Evolutionary conservation across 2,113 vertebrate species (phyloP).

Genomic region (Malaclemys terrapin): DNA sequence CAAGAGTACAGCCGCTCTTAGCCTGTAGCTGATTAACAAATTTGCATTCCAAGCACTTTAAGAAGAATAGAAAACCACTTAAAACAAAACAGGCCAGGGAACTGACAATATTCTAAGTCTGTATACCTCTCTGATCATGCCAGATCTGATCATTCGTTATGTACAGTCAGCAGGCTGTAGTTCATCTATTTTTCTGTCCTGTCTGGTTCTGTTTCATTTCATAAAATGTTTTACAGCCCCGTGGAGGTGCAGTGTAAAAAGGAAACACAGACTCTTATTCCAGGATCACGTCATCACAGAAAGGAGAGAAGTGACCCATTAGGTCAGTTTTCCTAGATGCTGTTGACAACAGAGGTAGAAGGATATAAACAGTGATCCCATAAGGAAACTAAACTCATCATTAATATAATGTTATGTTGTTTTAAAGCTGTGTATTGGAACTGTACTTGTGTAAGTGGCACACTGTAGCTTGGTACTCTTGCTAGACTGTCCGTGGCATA

Average conservation of each 20-base stretch:
- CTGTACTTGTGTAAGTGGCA: background rate
- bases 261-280: background rate
- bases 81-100: no score
- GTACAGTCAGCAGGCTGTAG: background rate
- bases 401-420: background rate
- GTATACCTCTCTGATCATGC: rapidly evolving
- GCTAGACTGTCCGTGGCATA: background rate
- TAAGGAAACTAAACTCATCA: background rate
- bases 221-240: background rate
- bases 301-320: background rate
- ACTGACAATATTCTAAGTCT: no score
- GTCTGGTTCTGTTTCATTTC: background rate
- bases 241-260: background rate
- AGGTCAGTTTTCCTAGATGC: background rate
- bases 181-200: background rate
- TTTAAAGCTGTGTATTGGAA: background rate
- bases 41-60: background rate
- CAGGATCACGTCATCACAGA: background rate
- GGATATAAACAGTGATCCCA: background rate
- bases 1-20: rapidly evolving
- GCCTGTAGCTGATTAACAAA: background rate
- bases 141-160: rapidly evolving
- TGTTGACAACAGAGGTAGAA: no score
- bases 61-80: background rate
- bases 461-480: background rate